A percentile compares a stretch with the other conserved stretches of the same genome.
phyloP scores from a whole-genome alignment of 2,113 vertebrate species.

The Dicaeum eximium region DNA sequence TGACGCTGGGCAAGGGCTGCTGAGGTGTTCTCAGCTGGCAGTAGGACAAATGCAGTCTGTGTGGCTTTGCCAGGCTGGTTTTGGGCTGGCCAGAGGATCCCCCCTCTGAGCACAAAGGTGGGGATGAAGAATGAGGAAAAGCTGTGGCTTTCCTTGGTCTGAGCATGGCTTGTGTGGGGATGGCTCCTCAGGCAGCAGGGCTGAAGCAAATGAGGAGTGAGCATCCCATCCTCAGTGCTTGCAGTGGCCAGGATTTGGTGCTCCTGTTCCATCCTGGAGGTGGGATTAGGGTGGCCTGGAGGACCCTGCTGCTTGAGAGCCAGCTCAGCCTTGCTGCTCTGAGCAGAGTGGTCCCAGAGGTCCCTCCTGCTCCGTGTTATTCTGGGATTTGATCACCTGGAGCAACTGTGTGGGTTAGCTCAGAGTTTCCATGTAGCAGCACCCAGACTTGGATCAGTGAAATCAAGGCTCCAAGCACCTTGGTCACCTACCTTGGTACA shows the following conservation, averaged over 20 bases:
- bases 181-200: neutral
- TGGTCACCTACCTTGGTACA: neutral
- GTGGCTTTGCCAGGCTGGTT: neutral
- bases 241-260: neutral
- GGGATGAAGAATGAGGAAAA: neutral
- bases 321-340: neutral
- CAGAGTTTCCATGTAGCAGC: neutral
- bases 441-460: neutral
- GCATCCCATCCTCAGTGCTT: neutral
- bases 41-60: neutral
- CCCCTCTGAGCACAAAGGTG: neutral
- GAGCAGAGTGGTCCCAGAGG: neutral
- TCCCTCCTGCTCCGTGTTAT: fast-evolving
- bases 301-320: neutral
- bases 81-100: neutral
- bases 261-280: neutral
- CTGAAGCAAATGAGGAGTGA: neutral
- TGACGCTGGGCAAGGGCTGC: neutral
- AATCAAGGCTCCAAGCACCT: neutral
- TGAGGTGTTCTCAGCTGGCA: neutral
- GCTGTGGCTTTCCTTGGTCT: neutral
- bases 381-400: neutral
- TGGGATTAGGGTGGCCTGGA: neutral
- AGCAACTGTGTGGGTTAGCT: neutral
- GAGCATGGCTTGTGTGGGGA: fast-evolving